Conservation (phyloP, 2,113 vertebrate genomes). For the Arothron firmamentum region DNA sequence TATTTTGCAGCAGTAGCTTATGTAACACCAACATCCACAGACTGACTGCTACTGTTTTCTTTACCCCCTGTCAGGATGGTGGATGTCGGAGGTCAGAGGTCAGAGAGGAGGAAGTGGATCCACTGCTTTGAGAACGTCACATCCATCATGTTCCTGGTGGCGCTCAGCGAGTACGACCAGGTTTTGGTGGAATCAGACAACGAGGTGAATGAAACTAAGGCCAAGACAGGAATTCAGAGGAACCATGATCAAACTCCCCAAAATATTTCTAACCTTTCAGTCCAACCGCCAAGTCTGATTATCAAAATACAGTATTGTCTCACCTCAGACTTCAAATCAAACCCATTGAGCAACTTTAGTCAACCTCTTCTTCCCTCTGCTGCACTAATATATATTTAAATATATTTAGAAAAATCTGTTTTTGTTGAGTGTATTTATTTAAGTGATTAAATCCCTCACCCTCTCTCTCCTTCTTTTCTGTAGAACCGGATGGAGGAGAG, state of each 20-base stretch:
- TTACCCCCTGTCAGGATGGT: constrained; percentile 83
- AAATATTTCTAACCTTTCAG: too few species aligned
- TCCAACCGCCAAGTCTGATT: too few species aligned
- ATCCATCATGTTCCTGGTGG: constrained; percentile 96
- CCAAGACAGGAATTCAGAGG: neutral
- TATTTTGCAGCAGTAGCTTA: neutral
- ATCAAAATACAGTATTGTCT: too few species aligned
- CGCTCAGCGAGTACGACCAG: constrained; percentile 96
- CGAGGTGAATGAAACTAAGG: constrained; percentile 77
- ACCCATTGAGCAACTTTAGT: constrained; percentile 6
- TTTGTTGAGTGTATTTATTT: constrained; percentile 51
- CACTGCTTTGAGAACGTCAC: constrained; percentile 98
- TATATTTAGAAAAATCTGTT: constrained; percentile 7
- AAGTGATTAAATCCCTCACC: constrained; percentile 27
- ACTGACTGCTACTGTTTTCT: neutral
- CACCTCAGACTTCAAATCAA: neutral
- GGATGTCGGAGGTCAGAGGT: constrained; percentile 93
- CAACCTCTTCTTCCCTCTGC: constrained; percentile 27
- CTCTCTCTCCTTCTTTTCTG: constrained; percentile 1
- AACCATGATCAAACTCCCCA: too few species aligned
- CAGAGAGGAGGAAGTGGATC: constrained; percentile 99
- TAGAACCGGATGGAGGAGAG: constrained; percentile 94
- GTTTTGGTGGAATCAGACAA: constrained; percentile 96
- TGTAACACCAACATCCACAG: neutral
- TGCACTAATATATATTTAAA: constrained; percentile 43